Evolutionary conservation across 2,888 invertebrate genomes (phyloP).

Genomic region (Drosophila infuscata): DNA sequence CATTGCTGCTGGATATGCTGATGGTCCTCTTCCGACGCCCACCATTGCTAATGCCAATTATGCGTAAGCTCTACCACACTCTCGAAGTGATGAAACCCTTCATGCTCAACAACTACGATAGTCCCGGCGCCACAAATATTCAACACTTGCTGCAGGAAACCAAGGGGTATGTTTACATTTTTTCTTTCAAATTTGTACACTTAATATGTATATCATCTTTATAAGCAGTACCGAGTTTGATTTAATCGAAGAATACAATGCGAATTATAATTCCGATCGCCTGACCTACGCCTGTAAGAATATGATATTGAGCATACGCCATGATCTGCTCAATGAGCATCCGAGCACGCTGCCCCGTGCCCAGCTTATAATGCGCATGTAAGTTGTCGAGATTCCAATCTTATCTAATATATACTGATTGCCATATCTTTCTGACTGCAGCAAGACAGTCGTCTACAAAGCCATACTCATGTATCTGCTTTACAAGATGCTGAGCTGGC

Average conservation of each 20-base stretch:
- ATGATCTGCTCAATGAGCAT: constrained; percentile 67
- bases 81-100: constrained; percentile 76
- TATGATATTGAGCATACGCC: constrained; percentile 67
- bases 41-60: constrained; percentile 66
- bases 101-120: constrained; percentile 66
- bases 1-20: constrained; percentile 61
- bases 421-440: constrained; percentile 15
- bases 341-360: constrained; percentile 52
- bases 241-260: constrained; percentile 23
- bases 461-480: constrained; percentile 48
- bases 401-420: too few species aligned
- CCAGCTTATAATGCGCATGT: constrained; percentile 55
- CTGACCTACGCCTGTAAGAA: constrained; percentile 15
- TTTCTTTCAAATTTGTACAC: background rate
- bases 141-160: constrained; percentile 27
- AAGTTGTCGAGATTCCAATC: constrained; percentile 29
- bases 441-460: constrained; percentile 51
- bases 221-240: constrained; percentile 71
- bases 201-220: background rate
- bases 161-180: constrained; percentile 50
- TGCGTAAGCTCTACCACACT: constrained; percentile 59
- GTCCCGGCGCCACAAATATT: constrained; percentile 61
- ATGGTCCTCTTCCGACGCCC: constrained; percentile 58
- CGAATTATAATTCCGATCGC: background rate
- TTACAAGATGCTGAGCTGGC: constrained; percentile 65